Base-by-base conservation (phyloP, 1,140 invertebrate species). In the Heliothis virescens region DNA sequence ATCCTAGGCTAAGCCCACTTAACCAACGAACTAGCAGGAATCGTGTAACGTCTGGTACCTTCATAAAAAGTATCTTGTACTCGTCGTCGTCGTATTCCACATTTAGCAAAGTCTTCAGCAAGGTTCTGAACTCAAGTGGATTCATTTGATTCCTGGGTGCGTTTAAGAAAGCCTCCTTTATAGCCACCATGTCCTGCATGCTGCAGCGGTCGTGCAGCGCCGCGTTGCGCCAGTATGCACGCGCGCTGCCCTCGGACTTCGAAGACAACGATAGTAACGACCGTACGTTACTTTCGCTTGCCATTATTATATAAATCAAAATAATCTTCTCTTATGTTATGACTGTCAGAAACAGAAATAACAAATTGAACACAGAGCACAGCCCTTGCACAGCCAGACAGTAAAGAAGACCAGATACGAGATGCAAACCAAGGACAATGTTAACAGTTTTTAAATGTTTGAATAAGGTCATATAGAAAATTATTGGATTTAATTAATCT, bases 11-110 rank as follows among this genome's bases (percentile, higher is more conserved):
- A 41, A 41, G 4, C 34, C 34, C 9, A 9, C 34, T 41, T 41
- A 41, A 41, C 34, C 34, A 41, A 41, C 34, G 5, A 41, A 41
- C 34, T 9, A 41, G 9, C 34, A 41, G 9, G 9, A 55, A 16
- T 55, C 15, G 0, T 9, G n/a, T 55, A 55, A n/a, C 4, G 3
- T 9, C 16, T 4, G 7, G 4, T 65, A 94, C 94, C 89, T 94
- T 95, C 78, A 95, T 81, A 83, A 94, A 95, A 18, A 94, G 82
- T 80, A 94, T 92, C 52, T 94, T 94, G 69, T 88, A 94, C 41
- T 95, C 92, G 15, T 94, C 92, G 18, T 94, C 93, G 63, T 94
- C 92, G 65, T 94, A 94, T 76, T 94, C 92, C 10, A 94, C 88
- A 71, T 91, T 92, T 0, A 94, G 82, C 29, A 93, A 59, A 0